Percentiles rank a stretch among this genome's conserved stretches.
phyloP scores from a whole-genome alignment of 2,797 vertebrate species.

The Sebastes trivittatus region DNA sequence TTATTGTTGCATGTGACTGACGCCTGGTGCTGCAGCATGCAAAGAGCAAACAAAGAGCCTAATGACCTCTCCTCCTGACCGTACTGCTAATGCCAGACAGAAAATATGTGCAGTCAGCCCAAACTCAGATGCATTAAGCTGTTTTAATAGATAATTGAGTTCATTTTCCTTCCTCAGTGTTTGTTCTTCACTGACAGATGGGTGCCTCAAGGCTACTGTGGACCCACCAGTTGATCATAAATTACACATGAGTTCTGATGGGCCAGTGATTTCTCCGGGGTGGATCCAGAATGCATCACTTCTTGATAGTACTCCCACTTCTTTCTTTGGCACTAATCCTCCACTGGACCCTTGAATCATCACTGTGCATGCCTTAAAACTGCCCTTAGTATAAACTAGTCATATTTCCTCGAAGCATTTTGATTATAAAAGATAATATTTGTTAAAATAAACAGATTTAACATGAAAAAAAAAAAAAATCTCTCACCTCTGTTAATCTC shows the following conservation, averaged over 20 bases:
- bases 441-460: neutral
- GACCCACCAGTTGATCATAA: constrained; percentile 69
- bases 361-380: neutral
- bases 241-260: constrained; percentile 75
- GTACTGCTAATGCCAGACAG: constrained; percentile 43
- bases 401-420: neutral
- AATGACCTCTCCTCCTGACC: constrained; percentile 24
- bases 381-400: neutral
- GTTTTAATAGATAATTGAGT: constrained; percentile 69
- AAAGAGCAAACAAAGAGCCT: constrained; percentile 30
- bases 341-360: neutral
- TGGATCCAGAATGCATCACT: constrained; percentile 66
- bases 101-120: constrained; percentile 58
- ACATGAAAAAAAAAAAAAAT: constrained; percentile 5
- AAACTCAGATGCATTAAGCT: constrained; percentile 64
- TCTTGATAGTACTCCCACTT: constrained; percentile 25
- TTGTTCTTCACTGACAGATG: constrained; percentile 69
- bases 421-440: neutral
- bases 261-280: constrained; percentile 53
- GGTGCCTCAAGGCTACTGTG: constrained; percentile 60
- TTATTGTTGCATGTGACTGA: constrained; percentile 54
- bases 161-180: constrained; percentile 57
- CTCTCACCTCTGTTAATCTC: constrained; percentile 92
- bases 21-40: constrained; percentile 22
- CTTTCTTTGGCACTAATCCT: constrained; percentile 21